These are phyloP conservation scores for Enchytraeus crypticus DNA, from an alignment of 2,888 invertebrate genomes.

Conservation along the genomic window DNA sequence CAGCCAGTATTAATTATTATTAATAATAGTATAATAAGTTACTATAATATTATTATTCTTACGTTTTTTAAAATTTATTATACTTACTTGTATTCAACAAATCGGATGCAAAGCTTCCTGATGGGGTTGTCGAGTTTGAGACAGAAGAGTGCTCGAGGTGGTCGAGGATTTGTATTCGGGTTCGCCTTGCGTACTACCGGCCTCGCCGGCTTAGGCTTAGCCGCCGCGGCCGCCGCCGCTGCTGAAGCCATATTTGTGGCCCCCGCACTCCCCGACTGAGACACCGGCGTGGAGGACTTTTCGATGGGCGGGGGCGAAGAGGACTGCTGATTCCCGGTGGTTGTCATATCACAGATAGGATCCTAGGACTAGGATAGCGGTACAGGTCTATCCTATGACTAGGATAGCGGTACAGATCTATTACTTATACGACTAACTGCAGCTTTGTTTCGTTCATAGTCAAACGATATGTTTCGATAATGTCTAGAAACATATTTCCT, in stretches of 20 bases:
- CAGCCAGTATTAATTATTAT: no score
- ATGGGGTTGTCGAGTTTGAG: conserved; percentile 87
- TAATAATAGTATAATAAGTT: no score
- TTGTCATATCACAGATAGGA: neutral
- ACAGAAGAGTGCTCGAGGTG: conserved; percentile 85
- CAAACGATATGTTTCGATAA: no score
- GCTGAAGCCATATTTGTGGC: neutral
- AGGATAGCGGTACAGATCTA: no score
- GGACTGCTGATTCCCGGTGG: neutral
- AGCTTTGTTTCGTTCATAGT: no score
- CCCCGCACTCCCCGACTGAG: no score
- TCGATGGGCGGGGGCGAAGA: no score
- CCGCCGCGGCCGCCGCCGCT: neutral
- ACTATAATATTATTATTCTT: no score
- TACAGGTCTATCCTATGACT: no score
- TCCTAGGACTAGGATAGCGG: neutral
- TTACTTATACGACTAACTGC: no score
- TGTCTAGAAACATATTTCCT: no score
- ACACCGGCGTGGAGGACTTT: conserved; percentile 5
- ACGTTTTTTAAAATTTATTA: no score
- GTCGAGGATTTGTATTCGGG: conserved; percentile 70
- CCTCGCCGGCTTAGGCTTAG: conserved; percentile 28
- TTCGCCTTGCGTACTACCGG: conserved; percentile 43
- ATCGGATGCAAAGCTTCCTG: conserved; percentile 85
- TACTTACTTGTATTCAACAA: conserved; percentile 99